A percentile compares a stretch with the other conserved stretches of the same genome.
phyloP scores from a whole-genome alignment of 2,888 invertebrate species.

The Apodemia mormo region DNA sequence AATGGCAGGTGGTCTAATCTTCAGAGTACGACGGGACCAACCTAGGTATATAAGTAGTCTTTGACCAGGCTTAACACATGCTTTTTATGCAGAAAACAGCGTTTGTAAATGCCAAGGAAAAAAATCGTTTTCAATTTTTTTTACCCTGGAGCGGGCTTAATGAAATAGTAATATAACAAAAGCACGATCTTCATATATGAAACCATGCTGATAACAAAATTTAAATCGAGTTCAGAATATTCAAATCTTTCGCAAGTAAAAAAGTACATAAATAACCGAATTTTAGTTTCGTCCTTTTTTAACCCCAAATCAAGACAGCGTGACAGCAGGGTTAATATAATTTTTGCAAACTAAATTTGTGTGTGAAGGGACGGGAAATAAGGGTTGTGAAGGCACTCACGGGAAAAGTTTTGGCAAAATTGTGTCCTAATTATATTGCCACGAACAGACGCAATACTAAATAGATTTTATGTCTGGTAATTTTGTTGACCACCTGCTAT shows the following conservation, averaged over 20 bases:
- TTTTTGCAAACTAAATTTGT: constrained; percentile 8
- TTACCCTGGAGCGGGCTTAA: too few relatives aligned
- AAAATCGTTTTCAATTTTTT: too few relatives aligned
- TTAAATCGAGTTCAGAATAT: background rate
- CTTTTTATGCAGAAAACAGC: too few relatives aligned
- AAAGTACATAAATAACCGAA: background rate
- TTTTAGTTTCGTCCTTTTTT: background rate
- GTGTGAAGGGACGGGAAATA: constrained; percentile 9
- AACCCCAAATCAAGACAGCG: constrained; percentile 12
- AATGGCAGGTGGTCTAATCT: too few relatives aligned
- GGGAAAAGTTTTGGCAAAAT: constrained; percentile 10
- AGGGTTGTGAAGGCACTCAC: constrained; percentile 11
- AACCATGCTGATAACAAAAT: too few relatives aligned
- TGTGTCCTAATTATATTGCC: constrained; percentile 9
- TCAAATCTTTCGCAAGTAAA: background rate
- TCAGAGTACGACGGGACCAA: too few relatives aligned
- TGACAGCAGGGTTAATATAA: constrained; percentile 14
- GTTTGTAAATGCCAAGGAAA: too few relatives aligned
- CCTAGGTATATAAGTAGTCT: too few relatives aligned
- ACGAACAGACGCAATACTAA: background rate
- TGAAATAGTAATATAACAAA: too few relatives aligned
- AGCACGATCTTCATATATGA: too few relatives aligned
- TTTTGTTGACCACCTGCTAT: background rate
- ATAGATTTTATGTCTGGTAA: background rate
- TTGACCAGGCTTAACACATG: too few relatives aligned